Conservation (phyloP, 2,113 vertebrate species). For the Girardinichthys multiradiatus region DNA sequence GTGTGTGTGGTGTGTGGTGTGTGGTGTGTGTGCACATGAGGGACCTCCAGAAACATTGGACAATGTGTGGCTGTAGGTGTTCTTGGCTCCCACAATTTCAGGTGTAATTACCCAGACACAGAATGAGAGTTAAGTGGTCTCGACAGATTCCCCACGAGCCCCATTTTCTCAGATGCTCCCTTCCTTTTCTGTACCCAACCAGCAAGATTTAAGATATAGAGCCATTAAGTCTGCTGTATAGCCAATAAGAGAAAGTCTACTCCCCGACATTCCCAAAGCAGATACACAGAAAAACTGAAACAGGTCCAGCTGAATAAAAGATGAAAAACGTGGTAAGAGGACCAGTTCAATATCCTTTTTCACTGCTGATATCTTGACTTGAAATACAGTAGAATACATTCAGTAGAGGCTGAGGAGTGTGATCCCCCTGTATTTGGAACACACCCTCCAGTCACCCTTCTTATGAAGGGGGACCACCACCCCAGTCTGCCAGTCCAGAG, state of each 20-base stretch:
- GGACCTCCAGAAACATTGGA: constrained; percentile 47
- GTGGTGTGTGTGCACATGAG: not conserved
- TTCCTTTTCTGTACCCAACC: constrained; percentile 10
- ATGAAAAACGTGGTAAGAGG: not conserved
- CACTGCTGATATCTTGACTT: not conserved
- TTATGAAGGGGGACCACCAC: too few relatives aligned
- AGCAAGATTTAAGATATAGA: constrained; percentile 23
- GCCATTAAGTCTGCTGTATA: constrained; percentile 3
- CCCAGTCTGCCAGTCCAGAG: too few relatives aligned
- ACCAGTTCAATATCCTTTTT: not conserved
- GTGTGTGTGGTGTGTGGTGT: not conserved
- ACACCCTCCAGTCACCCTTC: too few relatives aligned
- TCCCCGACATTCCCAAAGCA: not conserved
- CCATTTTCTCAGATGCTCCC: constrained; percentile 26
- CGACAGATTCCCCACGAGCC: constrained; percentile 47
- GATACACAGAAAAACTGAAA: not conserved
- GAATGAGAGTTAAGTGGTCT: constrained; percentile 64
- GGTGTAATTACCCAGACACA: constrained; percentile 74
- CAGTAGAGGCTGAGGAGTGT: too few relatives aligned
- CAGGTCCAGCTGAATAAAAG: not conserved
- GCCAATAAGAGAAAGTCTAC: not conserved
- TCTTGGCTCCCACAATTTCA: constrained; percentile 69
- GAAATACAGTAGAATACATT: not conserved
- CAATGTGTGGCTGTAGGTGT: constrained; percentile 42
- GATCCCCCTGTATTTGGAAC: too few relatives aligned